phyloP scores from a whole-genome alignment of 64 coral and sea anemone genomes.

The Actinia tenebrosa region DNA sequence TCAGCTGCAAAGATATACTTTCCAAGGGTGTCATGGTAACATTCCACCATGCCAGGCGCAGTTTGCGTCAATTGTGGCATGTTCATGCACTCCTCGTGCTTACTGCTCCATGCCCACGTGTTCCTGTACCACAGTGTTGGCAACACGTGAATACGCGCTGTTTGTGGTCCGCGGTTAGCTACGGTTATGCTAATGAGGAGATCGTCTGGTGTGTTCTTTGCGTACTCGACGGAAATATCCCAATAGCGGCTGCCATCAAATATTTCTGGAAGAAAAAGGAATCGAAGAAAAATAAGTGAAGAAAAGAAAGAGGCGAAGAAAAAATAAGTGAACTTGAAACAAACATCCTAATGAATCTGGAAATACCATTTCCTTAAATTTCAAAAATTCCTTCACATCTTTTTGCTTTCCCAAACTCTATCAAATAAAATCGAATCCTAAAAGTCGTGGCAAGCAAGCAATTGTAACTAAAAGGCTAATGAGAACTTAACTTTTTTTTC shows the following conservation, averaged over 20 bases:
- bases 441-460: no score
- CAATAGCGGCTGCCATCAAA: conserved; percentile 68
- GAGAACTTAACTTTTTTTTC: no score
- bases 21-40: conserved; percentile 75
- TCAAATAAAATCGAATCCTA: no score
- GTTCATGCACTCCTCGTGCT: conserved; percentile 76
- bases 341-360: no score
- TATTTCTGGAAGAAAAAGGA: no score
- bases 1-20: conserved; percentile 74
- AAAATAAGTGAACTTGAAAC: no score
- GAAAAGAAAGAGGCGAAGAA: not conserved
- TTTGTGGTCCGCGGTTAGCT: conserved; percentile 58
- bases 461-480: no score
- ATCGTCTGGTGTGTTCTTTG: conserved; percentile 61
- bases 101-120: conserved; percentile 74
- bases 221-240: conserved; percentile 67
- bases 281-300: not conserved
- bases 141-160: conserved; percentile 45
- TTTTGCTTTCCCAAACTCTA: no score
- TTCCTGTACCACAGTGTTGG: conserved; percentile 81
- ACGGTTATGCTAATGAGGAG: conserved; percentile 67
- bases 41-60: conserved; percentile 38
- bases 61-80: conserved; percentile 73
- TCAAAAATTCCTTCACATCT: no score
- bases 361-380: no score